Evolutionary conservation across 2,888 invertebrate genomes (phyloP).

Genomic region (Zaprionus obscuricornis): DNA sequence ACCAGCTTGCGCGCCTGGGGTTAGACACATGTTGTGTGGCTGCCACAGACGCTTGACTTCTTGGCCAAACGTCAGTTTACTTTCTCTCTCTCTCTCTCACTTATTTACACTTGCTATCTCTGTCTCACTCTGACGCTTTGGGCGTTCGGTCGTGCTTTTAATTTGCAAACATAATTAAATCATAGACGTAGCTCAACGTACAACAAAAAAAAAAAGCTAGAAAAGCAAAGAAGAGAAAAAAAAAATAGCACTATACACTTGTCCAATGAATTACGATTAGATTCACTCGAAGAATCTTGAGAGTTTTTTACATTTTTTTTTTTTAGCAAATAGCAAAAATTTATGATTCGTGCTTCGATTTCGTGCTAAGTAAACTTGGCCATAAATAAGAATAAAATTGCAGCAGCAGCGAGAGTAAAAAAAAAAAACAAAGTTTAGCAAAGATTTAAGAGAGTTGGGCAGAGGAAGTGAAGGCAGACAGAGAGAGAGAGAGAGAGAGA

Average conservation of each 20-base stretch:
- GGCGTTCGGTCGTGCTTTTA: conserved; percentile 57
- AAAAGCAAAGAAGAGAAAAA: neutral
- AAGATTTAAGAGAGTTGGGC: no score
- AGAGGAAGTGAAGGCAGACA: no score
- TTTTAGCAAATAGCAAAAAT: conserved; percentile 35
- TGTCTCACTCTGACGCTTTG: no score
- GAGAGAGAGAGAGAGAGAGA: neutral
- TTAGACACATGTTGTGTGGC: conserved; percentile 52
- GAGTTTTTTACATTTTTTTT: no score
- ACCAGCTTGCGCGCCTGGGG: conserved; percentile 35
- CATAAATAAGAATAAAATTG: conserved; percentile 57
- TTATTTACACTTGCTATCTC: conserved; percentile 37
- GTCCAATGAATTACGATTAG: conserved; percentile 42
- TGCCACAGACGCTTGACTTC: conserved; percentile 22
- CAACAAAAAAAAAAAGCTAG: neutral
- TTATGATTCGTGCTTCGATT: conserved; percentile 57
- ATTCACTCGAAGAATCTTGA: conserved; percentile 19
- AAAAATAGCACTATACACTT: conserved; percentile 1
- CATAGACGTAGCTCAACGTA: conserved; percentile 30
- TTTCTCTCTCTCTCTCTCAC: conserved; percentile 6
- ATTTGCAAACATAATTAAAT: conserved; percentile 73
- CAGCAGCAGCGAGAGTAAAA: conserved; percentile 6
- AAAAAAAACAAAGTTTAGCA: no score
- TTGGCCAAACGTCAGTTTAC: conserved; percentile 39
- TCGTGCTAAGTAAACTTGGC: conserved; percentile 57